Conservation (phyloP, 2,797 vertebrate genomes). For the Crenuchus spilurus region DNA sequence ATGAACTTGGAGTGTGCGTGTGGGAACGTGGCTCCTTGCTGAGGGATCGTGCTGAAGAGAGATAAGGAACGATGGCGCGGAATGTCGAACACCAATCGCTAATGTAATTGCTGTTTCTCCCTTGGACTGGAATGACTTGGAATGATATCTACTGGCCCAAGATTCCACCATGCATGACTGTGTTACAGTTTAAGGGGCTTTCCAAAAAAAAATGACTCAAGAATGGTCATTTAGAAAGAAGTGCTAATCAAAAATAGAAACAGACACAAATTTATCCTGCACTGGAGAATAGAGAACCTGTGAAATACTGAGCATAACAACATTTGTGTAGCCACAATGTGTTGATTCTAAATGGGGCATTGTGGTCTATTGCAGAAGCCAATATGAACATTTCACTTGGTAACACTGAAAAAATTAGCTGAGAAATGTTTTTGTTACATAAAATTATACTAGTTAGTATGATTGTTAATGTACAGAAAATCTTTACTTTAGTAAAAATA, state of each 20-base stretch:
- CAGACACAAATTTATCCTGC: constrained; percentile 1
- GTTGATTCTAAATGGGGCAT: background rate
- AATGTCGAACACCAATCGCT: constrained; percentile 52
- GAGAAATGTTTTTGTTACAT: no score
- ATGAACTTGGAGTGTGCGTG: constrained; percentile 43
- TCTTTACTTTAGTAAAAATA: no score
- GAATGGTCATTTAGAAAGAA: constrained; percentile 19
- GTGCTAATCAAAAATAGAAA: constrained; percentile 17
- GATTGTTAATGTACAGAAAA: no score
- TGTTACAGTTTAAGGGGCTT: constrained; percentile 27
- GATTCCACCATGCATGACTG: constrained; percentile 34
- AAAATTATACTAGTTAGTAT: no score
- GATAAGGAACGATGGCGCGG: constrained; percentile 48
- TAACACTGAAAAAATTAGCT: background rate
- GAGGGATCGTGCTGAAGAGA: constrained; percentile 43
- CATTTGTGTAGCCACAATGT: background rate
- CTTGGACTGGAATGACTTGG: constrained; percentile 24
- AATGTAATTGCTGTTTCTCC: constrained; percentile 55
- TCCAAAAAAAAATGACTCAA: constrained; percentile 31
- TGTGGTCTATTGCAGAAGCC: background rate
- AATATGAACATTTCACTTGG: background rate
- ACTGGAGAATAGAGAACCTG: background rate
- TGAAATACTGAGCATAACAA: background rate
- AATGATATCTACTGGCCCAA: constrained; percentile 39
- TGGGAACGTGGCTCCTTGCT: constrained; percentile 45